Conservation (phyloP, 2,113 vertebrate genomes). For the Pelvicachromis taeniatus region DNA sequence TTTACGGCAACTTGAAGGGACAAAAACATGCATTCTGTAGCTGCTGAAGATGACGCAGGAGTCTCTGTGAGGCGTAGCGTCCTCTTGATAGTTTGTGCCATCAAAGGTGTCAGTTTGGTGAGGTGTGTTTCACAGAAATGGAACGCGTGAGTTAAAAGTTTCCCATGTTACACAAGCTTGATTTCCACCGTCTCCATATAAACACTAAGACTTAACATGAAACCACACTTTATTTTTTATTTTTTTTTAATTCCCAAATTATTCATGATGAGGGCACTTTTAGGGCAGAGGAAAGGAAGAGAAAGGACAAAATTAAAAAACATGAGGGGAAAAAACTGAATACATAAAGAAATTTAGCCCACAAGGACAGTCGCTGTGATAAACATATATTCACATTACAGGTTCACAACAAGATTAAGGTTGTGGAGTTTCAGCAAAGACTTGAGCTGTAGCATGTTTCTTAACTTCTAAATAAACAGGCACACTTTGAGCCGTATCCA, state of each 20-base stretch:
- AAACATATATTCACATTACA: background rate
- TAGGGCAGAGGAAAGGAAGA: background rate
- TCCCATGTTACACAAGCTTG: background rate
- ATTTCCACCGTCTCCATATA: background rate
- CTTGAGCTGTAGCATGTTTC: background rate
- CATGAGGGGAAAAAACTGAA: background rate
- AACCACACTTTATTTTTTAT: background rate
- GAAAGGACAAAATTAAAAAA: background rate
- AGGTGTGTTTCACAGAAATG: background rate
- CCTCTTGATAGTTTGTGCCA: background rate
- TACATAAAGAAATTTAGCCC: background rate
- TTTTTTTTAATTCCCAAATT: background rate
- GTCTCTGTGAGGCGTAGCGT: background rate
- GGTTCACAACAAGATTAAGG: background rate
- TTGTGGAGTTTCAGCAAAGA: background rate
- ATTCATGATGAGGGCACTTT: background rate
- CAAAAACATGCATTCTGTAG: background rate
- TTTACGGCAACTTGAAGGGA: constrained; percentile 5
- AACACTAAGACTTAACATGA: background rate
- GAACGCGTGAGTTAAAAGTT: background rate
- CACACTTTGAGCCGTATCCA: background rate
- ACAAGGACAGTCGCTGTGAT: background rate
- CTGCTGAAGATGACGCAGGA: background rate
- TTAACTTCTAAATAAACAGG: background rate
- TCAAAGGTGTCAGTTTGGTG: background rate